Evolutionary conservation across 2,888 invertebrate genomes (phyloP).

Genomic region (Spodoptera exigua): DNA sequence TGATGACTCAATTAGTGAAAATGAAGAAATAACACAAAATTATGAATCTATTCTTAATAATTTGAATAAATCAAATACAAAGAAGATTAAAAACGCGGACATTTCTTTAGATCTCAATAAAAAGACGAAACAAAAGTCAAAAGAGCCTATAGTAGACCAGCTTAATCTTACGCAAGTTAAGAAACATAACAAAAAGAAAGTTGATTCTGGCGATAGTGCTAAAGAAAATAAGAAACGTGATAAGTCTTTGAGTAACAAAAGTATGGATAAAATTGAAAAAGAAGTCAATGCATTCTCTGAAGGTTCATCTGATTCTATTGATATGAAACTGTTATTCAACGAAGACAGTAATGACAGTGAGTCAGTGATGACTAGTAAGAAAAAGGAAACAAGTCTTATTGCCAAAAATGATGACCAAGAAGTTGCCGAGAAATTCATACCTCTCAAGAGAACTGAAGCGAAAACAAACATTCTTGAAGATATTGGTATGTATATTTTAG

Average conservation of each 20-base stretch:
- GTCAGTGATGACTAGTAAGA: conserved; percentile 18
- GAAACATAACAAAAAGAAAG: conserved; percentile 59
- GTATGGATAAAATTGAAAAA: conserved; percentile 25
- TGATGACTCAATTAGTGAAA: conserved; percentile 71
- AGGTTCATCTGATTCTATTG: conserved; percentile 76
- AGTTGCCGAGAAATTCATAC: conserved; percentile 69
- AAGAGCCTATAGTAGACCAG: conserved; percentile 74
- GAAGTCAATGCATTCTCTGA: conserved; percentile 51
- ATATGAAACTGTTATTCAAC: conserved; percentile 78
- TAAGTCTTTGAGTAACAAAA: conserved; percentile 39
- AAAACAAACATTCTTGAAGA: conserved; percentile 72
- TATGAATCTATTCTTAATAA: conserved; percentile 77
- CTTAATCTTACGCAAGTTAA: conserved; percentile 79
- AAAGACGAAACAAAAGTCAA: conserved; percentile 67
- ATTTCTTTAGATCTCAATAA: conserved; percentile 75
- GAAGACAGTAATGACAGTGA: conserved; percentile 79
- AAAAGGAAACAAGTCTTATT: conserved; percentile 3
- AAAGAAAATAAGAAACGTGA: conserved; percentile 25
- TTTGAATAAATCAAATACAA: conserved; percentile 68
- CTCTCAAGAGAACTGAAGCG: conserved; percentile 72
- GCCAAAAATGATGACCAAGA: conserved; percentile 40
- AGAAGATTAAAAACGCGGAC: conserved; percentile 66
- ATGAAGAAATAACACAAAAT: conserved; percentile 77
- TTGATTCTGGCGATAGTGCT: conserved; percentile 30
- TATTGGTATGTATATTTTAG: conserved; percentile 61